A percentile compares a stretch with the other conserved stretches of the same genome.
phyloP scores from a whole-genome alignment of 2,797 vertebrate species.

The Percopsis omiscomaycus region DNA sequence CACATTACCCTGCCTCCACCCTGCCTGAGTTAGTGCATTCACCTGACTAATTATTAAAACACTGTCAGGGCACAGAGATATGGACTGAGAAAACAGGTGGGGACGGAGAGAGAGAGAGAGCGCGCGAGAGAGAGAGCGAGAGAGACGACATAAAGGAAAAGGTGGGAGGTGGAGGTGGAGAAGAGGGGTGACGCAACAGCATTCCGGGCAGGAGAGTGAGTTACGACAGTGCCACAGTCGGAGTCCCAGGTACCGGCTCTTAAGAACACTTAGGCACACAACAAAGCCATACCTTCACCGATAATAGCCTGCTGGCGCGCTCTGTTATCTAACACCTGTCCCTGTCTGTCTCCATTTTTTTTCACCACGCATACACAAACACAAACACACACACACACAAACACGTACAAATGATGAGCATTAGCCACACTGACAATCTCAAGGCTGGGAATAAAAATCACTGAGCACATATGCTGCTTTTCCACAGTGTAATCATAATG shows the following conservation, averaged over 20 bases:
- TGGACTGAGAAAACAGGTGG: constrained; percentile 30
- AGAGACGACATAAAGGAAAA: constrained; percentile 6
- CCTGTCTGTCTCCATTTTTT: constrained; percentile 32
- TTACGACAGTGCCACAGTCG: constrained; percentile 17
- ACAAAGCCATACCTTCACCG: constrained; percentile 48
- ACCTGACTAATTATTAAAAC: constrained; percentile 68
- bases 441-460: constrained; percentile 46
- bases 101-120: constrained; percentile 17
- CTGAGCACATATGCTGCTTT: constrained; percentile 64
- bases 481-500: constrained; percentile 60
- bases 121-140: constrained; percentile 12
- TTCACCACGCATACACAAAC: constrained; percentile 1
- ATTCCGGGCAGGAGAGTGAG: constrained; percentile 21
- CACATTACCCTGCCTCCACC: constrained; percentile 62
- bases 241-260: constrained; percentile 44
- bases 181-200: constrained; percentile 17
- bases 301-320: constrained; percentile 39
- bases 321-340: constrained; percentile 54
- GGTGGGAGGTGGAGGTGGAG: constrained; percentile 27
- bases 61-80: constrained; percentile 46
- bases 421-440: constrained; percentile 51
- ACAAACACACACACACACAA: constrained; percentile 23
- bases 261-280: constrained; percentile 43
- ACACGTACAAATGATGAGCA: constrained; percentile 32
- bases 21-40: constrained; percentile 66